Evolutionary conservation across 2,888 invertebrate species (phyloP).

Genomic region (Pecten maximus): DNA sequence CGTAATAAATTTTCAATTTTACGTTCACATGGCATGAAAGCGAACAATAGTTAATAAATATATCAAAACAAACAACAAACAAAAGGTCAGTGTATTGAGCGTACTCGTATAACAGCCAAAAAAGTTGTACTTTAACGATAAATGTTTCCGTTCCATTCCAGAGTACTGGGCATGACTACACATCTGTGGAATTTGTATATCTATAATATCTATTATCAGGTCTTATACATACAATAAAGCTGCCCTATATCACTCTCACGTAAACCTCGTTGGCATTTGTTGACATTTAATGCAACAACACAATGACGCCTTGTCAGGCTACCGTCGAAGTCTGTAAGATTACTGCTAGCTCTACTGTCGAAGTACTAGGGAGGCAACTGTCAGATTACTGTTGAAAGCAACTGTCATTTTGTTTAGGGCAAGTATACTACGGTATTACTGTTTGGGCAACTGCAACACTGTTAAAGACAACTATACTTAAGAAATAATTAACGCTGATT

Average conservation of each 20-base stretch:
- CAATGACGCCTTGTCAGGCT: neutral
- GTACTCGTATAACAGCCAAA: neutral
- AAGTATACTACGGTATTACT: no score
- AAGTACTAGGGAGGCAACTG: neutral
- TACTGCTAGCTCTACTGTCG: neutral
- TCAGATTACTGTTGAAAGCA: neutral
- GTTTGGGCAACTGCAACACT: no score
- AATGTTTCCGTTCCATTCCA: constrained; percentile 16
- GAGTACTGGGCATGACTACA: neutral
- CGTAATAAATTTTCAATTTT: constrained; percentile 5
- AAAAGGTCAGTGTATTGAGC: constrained; percentile 6
- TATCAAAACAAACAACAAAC: neutral
- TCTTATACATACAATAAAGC: neutral
- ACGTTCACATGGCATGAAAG: neutral
- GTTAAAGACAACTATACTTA: no score
- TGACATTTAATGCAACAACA: constrained; percentile 29
- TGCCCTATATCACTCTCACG: neutral
- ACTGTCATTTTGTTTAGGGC: no score
- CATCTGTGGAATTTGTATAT: neutral
- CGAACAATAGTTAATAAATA: constrained; percentile 3
- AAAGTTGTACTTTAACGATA: neutral
- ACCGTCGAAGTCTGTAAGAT: neutral
- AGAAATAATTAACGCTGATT: no score
- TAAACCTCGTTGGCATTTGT: constrained; percentile 15
- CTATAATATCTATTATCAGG: constrained; percentile 26